phyloP scores from a whole-genome alignment of 2,113 vertebrate species.

The Rutilus rutilus region DNA sequence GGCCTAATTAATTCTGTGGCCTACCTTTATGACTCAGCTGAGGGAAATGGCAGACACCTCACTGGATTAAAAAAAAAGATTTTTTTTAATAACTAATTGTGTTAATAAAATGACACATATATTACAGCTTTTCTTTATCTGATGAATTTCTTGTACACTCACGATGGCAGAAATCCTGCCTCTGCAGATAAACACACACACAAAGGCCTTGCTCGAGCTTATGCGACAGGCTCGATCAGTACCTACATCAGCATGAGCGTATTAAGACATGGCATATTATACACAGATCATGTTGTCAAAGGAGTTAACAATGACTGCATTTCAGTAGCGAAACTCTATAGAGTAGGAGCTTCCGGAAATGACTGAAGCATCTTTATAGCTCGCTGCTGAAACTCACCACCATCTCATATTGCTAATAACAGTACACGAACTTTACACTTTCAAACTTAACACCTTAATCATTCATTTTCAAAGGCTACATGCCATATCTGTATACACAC shows the following conservation, averaged over 20 bases:
- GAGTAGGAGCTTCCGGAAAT: constrained; percentile 29
- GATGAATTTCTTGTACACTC: background rate
- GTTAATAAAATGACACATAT: background rate
- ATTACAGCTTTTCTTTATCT: constrained; percentile 1
- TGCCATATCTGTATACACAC: background rate
- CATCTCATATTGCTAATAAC: background rate
- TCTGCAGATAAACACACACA: constrained; percentile 3
- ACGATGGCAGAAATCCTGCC: background rate
- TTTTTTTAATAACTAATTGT: background rate
- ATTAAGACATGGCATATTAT: constrained; percentile 14
- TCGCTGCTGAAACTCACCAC: constrained; percentile 8
- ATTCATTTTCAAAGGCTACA: background rate
- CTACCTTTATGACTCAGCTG: constrained; percentile 46
- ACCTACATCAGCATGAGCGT: background rate
- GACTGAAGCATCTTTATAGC: constrained; percentile 23
- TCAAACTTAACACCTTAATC: background rate
- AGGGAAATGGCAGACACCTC: constrained; percentile 32
- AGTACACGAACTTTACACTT: constrained; percentile 9
- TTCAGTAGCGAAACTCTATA: constrained; percentile 1
- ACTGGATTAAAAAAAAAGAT: background rate
- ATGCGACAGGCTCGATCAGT: constrained; percentile 12
- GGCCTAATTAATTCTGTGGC: constrained; percentile 27
- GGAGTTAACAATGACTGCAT: constrained; percentile 19
- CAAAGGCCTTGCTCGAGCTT: constrained; percentile 10
- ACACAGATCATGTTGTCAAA: background rate